These are phyloP conservation scores for Pelodytes ibericus DNA, from an alignment of 2,797 vertebrate species.

Conservation along the genomic window DNA sequence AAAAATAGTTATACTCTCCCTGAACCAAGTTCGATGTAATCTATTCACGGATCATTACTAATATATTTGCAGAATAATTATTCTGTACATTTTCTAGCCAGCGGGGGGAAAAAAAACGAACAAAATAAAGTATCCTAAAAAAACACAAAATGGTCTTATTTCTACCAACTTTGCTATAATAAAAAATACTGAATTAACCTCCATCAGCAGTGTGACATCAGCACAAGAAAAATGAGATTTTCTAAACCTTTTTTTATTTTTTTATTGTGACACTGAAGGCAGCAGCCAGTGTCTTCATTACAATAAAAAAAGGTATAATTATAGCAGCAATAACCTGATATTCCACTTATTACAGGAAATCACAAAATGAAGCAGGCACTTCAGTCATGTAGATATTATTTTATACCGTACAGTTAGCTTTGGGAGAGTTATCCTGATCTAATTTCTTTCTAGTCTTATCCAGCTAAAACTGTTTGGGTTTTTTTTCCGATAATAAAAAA, in stretches of 20 bases:
- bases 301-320: constrained; percentile 6
- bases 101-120: no score
- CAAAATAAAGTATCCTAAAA: no score
- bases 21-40: no score
- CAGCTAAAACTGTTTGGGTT: constrained; percentile 59
- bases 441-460: constrained; percentile 63
- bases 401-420: constrained; percentile 55
- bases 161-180: not conserved
- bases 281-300: constrained; percentile 11
- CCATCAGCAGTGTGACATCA: not conserved
- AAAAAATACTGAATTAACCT: constrained; percentile 26
- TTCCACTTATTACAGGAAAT: constrained; percentile 43
- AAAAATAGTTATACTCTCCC: no score
- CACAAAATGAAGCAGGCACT: constrained; percentile 15
- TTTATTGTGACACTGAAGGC: constrained; percentile 21
- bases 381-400: constrained; percentile 32
- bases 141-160: no score
- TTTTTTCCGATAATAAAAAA: constrained; percentile 67
- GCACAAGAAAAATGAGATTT: constrained; percentile 33
- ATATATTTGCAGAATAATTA: no score
- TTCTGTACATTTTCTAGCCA: no score
- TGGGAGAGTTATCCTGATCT: constrained; percentile 57
- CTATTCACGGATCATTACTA: no score
- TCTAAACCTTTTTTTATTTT: constrained; percentile 1
- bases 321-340: constrained; percentile 37